Evolutionary conservation across 2,888 invertebrate genomes (phyloP).

Genomic region (Xanthorhoe designata): DNA sequence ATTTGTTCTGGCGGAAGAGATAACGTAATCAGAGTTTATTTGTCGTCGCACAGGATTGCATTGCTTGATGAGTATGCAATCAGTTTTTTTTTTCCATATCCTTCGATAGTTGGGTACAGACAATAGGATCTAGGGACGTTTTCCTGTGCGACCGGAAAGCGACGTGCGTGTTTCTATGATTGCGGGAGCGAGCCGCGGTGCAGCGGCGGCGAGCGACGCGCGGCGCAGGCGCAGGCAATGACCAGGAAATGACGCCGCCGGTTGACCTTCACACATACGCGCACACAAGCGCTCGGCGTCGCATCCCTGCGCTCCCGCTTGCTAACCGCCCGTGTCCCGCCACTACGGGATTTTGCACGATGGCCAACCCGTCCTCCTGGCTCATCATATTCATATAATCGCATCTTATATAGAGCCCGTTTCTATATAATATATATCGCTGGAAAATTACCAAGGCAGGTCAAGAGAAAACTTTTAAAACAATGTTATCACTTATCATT

Average conservation of each 20-base stretch:
- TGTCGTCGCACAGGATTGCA: conserved; percentile 43
- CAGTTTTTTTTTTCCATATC: conserved; percentile 54
- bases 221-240: conserved; percentile 77
- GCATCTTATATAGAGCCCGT: not conserved
- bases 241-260: conserved; percentile 85
- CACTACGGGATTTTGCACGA: conserved; percentile 46
- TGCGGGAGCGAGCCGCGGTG: conserved; percentile 50
- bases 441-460: conserved; percentile 29
- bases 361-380: not conserved
- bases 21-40: conserved; percentile 50
- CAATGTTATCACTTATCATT: conserved; percentile 49
- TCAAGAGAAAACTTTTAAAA: conserved; percentile 31
- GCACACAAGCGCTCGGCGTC: conserved; percentile 52
- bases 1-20: conserved; percentile 61
- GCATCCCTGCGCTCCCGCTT: conserved; percentile 55
- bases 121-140: conserved; percentile 62
- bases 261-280: conserved; percentile 74
- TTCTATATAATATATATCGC: conserved; percentile 3
- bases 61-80: conserved; percentile 38
- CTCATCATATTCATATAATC: not conserved
- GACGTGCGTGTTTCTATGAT: conserved; percentile 66
- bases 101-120: conserved; percentile 52
- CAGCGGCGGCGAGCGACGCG: conserved; percentile 49
- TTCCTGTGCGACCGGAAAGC: conserved; percentile 79
- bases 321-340: conserved; percentile 29